Evolutionary conservation across 2,797 vertebrate species (phyloP).

Genomic region (Notamacropus eugenii): DNA sequence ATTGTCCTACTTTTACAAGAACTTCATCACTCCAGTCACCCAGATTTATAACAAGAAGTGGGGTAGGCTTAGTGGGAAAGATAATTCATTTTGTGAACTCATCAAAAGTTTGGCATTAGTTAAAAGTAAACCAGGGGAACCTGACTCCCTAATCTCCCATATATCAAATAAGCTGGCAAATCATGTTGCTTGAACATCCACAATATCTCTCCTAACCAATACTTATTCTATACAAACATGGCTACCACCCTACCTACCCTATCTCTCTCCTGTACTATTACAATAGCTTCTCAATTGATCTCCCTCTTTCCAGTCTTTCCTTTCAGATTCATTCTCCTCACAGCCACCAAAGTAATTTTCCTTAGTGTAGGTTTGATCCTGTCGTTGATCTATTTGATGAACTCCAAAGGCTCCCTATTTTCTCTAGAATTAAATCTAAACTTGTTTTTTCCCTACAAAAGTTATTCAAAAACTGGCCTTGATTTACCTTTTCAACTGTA

Average conservation of each 20-base stretch:
- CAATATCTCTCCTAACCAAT: not conserved
- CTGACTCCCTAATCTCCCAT: not conserved
- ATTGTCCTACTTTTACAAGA: too few relatives aligned
- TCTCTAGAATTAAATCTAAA: too few relatives aligned
- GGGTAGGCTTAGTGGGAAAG: too few relatives aligned
- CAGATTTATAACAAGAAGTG: too few relatives aligned
- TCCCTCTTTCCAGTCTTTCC: not conserved
- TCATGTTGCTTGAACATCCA: not conserved
- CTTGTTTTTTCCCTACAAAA: too few relatives aligned
- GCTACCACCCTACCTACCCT: not conserved
- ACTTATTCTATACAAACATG: not conserved
- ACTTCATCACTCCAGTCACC: too few relatives aligned
- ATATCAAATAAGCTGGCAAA: not conserved
- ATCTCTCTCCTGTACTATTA: not conserved
- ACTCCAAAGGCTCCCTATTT: too few relatives aligned
- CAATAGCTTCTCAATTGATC: not conserved
- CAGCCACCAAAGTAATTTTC: not conserved
- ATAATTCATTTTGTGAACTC: not conserved
- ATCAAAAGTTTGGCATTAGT: not conserved
- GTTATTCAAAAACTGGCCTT: too few relatives aligned
- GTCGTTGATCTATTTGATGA: not conserved
- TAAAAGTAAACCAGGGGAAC: not conserved
- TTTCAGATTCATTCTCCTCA: not conserved
- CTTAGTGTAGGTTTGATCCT: not conserved
- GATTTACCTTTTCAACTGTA: too few relatives aligned